These are phyloP conservation scores for Osmoderma eremita DNA, from an alignment of 2,888 invertebrate species.

Conservation along the genomic window DNA sequence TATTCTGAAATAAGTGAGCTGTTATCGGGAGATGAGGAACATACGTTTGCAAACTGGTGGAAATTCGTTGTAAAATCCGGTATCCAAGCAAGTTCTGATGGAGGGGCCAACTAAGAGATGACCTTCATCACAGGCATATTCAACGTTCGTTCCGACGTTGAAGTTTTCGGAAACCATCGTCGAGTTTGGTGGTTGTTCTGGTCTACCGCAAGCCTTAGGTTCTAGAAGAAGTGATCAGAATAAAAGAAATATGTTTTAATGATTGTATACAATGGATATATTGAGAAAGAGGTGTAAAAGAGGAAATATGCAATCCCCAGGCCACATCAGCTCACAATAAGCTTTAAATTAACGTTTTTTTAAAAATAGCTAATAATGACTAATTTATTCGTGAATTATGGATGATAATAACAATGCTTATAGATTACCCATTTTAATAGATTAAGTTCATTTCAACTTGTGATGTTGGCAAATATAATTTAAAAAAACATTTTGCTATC, in stretches of 20 bases:
- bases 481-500: constrained; percentile 82
- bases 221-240: constrained; percentile 66
- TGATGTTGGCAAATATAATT: constrained; percentile 95
- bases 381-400: no score
- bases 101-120: constrained; percentile 88
- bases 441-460: constrained; percentile 66
- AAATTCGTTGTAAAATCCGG: constrained; percentile 93
- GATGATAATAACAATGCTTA: no score
- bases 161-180: constrained; percentile 82
- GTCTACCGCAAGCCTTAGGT: constrained; percentile 89
- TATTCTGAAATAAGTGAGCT: not conserved
- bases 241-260: not conserved
- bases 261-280: no score
- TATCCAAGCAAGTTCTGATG: constrained; percentile 84
- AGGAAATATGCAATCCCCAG: no score
- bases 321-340: no score
- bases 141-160: constrained; percentile 84
- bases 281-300: no score
- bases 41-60: constrained; percentile 93
- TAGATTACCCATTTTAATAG: no score
- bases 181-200: constrained; percentile 93
- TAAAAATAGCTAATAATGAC: no score
- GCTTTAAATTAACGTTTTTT: no score
- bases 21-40: constrained; percentile 55
- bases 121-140: constrained; percentile 87